Conservation (phyloP, 2,113 vertebrate genomes). For the Abramis brama region DNA sequence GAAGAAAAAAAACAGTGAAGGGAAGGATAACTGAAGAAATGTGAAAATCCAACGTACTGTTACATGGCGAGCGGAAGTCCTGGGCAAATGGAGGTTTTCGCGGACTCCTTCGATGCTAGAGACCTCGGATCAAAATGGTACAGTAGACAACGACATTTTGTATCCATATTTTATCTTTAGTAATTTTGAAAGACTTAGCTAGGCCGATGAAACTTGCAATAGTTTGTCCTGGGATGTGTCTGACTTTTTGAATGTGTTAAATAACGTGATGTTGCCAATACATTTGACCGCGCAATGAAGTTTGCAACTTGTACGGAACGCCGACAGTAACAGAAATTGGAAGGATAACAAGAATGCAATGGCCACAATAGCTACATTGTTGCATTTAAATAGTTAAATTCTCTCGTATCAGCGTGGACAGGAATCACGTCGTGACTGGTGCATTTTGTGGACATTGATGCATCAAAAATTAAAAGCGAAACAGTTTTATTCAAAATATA, state of each 20-base stretch:
- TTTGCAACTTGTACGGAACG: slow-evolving; percentile 72
- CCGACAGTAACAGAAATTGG: slow-evolving; percentile 61
- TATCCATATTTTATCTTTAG: slow-evolving; percentile 68
- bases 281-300: slow-evolving; percentile 58
- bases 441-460: slow-evolving; percentile 54
- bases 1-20: slow-evolving; percentile 50
- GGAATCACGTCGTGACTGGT: slow-evolving; percentile 68
- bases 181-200: slow-evolving; percentile 67
- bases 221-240: slow-evolving; percentile 51
- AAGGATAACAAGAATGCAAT: slow-evolving; percentile 64
- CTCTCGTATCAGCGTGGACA: slow-evolving; percentile 65
- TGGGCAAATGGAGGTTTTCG: slow-evolving; percentile 76
- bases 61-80: slow-evolving; percentile 81
- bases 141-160: slow-evolving; percentile 68
- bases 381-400: slow-evolving; percentile 77
- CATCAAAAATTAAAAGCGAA: background rate
- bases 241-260: slow-evolving; percentile 40
- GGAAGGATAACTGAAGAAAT: slow-evolving; percentile 72
- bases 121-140: slow-evolving; percentile 85
- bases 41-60: slow-evolving; percentile 71
- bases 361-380: slow-evolving; percentile 70
- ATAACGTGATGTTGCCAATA: slow-evolving; percentile 30
- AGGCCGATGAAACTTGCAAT: slow-evolving; percentile 71
- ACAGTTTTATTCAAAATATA: background rate
- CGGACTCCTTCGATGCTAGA: slow-evolving; percentile 78